Base-by-base conservation (phyloP, 2,113 vertebrate genomes). In the Chaetura pelagica region DNA sequence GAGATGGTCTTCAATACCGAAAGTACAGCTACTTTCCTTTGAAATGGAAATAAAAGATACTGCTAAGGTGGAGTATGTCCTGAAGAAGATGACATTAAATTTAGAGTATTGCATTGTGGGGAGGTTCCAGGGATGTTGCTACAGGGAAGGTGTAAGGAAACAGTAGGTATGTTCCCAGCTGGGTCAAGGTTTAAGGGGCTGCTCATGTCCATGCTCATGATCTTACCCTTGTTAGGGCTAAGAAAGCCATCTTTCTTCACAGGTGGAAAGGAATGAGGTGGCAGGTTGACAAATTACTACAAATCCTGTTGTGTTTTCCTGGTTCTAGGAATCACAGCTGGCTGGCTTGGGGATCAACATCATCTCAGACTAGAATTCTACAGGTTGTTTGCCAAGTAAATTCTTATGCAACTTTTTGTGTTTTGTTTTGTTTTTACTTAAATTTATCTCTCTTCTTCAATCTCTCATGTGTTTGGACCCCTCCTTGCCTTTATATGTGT, bases 91-190 rank as follows among this genome's bases (percentile, higher is more conserved):
- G 7, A 16, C 26, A 8, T 55, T 32, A 30, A 15, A 35, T 54
- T 54, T 35, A 74, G 27, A 17, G 46, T 49, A 23, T 24, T 67
- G 15, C 35, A 6, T 6, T 48, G 48, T 40, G 35, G 46, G 42
- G 61, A 35, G n/a, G 27, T 40, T 84, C 34, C n/a, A 62, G 40
- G 63, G 23, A 7, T 44, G 32, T 85, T 0, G 1, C 66, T 30
- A 4, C 12, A 46, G 57, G 22, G 42, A 54, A 52, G 58, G 32
- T 22, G 24, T 75, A 30, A 63, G 66, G 71, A 59, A 72, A 14
- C 0, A 1, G 30, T 1, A 52, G 19, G 2, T 68, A 3, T 48
- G 32, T 46, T 89, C 32, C 26, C 2, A 14, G 7, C n/a, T 34
- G 29, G 23, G 30, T 40, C 34, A 29, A 18, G 69, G 13, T 30